Percentiles rank a stretch among this genome's conserved stretches.
phyloP scores from a whole-genome alignment of 2,888 invertebrate species.

The Choristoneura rosaceana region DNA sequence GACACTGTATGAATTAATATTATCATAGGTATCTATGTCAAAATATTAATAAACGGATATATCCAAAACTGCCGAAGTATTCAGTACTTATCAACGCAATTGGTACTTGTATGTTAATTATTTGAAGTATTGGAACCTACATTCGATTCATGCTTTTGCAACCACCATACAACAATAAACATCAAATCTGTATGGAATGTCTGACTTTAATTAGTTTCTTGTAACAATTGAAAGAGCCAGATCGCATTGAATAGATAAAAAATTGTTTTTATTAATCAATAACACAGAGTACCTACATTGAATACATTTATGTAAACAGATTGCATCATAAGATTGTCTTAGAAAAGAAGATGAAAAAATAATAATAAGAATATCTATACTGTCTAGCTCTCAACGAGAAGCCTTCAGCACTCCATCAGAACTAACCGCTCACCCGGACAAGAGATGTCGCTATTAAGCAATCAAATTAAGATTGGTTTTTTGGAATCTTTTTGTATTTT shows the following conservation, averaged over 20 bases:
- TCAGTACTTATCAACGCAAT: slow-evolving; percentile 10
- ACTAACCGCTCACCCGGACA: no score
- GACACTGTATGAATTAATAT: neutral
- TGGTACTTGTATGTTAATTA: slow-evolving; percentile 23
- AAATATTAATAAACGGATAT: slow-evolving; percentile 12
- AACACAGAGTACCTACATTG: no score
- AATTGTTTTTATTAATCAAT: neutral
- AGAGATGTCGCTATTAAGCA: no score
- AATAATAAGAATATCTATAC: no score
- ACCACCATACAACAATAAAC: neutral
- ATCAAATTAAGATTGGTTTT: no score
- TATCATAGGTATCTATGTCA: slow-evolving; percentile 22
- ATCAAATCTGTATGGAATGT: neutral
- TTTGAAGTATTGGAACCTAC: neutral
- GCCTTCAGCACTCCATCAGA: no score
- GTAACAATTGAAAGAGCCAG: neutral
- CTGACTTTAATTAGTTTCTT: neutral
- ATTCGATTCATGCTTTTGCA: neutral
- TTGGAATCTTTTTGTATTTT: no score
- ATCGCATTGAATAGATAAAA: neutral
- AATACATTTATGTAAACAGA: neutral
- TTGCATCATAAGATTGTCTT: neutral
- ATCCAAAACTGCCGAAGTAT: slow-evolving; percentile 1
- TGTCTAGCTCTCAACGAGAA: no score
- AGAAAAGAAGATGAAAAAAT: no score